phyloP scores from a whole-genome alignment of 2,113 vertebrate genomes.

The Sapajus apella region DNA sequence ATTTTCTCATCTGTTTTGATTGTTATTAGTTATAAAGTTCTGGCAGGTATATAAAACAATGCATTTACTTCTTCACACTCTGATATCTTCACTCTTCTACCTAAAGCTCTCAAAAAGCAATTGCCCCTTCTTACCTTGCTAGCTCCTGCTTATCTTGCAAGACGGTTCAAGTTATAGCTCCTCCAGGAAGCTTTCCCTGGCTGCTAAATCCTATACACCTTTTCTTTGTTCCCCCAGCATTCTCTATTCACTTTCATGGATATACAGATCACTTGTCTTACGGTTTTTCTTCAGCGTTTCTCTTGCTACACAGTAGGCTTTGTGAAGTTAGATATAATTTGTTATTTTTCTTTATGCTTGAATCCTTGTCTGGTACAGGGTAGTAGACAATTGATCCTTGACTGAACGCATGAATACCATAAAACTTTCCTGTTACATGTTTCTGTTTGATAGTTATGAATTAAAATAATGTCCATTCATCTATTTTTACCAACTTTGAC shows the following conservation, averaged over 20 bases:
- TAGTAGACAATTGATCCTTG: neutral
- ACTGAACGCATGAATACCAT: neutral
- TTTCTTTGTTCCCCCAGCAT: neutral
- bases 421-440: neutral
- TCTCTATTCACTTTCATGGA: neutral
- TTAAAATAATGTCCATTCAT: slow-evolving; percentile 8
- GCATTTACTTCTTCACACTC: neutral
- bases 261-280: neutral
- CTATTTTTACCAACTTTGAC: slow-evolving; percentile 43
- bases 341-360: neutral
- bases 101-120: neutral
- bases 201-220: neutral
- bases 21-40: neutral
- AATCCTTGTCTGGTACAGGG: neutral
- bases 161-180: neutral
- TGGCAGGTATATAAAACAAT: neutral
- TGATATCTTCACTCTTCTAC: neutral
- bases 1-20: neutral
- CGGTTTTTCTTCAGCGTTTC: neutral
- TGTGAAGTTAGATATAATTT: neutral
- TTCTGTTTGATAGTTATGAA: neutral
- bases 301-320: neutral
- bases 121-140: neutral
- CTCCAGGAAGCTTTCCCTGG: neutral
- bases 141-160: neutral